A percentile compares a stretch with the other conserved stretches of the same genome.
These are phyloP conservation scores for Diploptera punctata DNA, from an alignment of 2,888 invertebrate genomes.

Conservation along the genomic window DNA sequence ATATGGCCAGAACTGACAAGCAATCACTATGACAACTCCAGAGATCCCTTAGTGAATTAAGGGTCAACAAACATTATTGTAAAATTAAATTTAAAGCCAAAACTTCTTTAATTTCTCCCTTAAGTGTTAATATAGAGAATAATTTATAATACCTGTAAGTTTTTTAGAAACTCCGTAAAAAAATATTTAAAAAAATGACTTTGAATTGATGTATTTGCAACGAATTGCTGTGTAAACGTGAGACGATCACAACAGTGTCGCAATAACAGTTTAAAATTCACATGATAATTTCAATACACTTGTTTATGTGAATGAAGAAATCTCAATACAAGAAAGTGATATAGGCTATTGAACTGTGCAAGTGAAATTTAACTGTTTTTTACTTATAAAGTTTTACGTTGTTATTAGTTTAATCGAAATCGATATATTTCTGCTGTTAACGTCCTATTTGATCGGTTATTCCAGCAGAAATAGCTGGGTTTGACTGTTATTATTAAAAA, in stretches of 20 bases:
- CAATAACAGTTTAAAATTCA: background rate
- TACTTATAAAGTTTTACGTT: slow-evolving; percentile 10
- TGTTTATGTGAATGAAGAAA: too few relatives aligned
- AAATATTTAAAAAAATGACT: background rate
- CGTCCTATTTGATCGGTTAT: background rate
- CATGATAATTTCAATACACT: too few relatives aligned
- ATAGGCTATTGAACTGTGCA: too few relatives aligned
- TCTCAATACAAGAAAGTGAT: too few relatives aligned
- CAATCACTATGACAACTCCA: slow-evolving; percentile 11
- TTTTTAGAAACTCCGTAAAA: background rate
- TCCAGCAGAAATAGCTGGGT: background rate
- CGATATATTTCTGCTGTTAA: background rate
- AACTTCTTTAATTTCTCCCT: background rate
- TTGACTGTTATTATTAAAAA: background rate
- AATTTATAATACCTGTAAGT: background rate
- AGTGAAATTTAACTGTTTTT: slow-evolving; percentile 10
- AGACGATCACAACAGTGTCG: slow-evolving; percentile 1
- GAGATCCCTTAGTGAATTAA: background rate
- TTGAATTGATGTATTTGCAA: background rate
- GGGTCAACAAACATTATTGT: background rate
- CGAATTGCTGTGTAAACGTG: background rate
- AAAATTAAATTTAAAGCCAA: background rate
- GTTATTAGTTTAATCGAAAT: slow-evolving; percentile 6
- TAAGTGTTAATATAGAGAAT: background rate
- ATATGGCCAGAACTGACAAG: background rate